Evolutionary conservation across 2,888 invertebrate genomes (phyloP), one percentile per base, ranked within the genome.

Genomic region (Eustalomyia histrio): DNA sequence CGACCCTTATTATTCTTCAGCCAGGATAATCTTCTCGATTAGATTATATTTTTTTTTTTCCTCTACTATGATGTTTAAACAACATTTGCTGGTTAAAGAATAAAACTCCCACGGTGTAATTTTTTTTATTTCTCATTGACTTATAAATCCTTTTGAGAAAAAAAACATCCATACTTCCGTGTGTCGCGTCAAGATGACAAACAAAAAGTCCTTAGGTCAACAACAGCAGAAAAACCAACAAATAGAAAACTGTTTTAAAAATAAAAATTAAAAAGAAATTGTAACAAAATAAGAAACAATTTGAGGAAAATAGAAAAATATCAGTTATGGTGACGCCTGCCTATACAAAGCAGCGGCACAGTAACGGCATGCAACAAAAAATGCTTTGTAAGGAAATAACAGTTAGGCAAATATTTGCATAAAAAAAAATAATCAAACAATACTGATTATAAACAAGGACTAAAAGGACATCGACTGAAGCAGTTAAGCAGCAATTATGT

Each of bases 391-490:
- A 68, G 47, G 33, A 47, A 43, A 43, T 24, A 14, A 52, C 50
- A 39, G 60, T 76, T 68, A 76, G 21, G 63, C 50, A 64, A 76
- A 76, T 71, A 71, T 76, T 76, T 76, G 69, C 64, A 71, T 76
- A 61, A 47, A 76, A 50, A 33, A 29, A 47, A 76, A 50, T 18
- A 29, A 17, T 24, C 17, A 69, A 57, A 17, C 29, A 64, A 33
- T 7, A 24, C 2, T 24, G 5, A 5, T 24, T n/a, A n/a, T n/a
- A 21, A 21, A 16, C 50, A 64, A 64, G 50, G 64, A 33, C 50
- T 7, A 50, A 50, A 24, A 57, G 55, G 9, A 57, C 14, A 21
- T 21, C 21, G 21, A 21, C 2, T 21, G 21, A n/a, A n/a, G n/a
- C n/a, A n/a, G n/a, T n/a, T n/a, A n/a, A n/a, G n/a, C n/a, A n/a